A percentile compares a stretch with the other conserved stretches of the same genome.
Conservation (phyloP, 1,140 invertebrate species). For the Mylabris phalerata region DNA sequence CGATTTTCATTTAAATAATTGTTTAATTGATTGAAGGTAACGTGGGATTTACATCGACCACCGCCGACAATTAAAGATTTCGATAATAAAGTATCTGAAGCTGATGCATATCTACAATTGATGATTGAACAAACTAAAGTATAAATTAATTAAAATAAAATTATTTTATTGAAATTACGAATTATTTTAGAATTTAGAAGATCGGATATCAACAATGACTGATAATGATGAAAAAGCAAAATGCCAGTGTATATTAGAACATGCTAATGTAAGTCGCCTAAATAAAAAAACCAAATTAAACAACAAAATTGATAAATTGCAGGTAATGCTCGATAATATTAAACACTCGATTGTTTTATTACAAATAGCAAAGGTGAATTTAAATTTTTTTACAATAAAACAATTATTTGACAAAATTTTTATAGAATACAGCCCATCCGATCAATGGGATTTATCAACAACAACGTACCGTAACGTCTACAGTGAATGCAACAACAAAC, state of each 20-base stretch:
- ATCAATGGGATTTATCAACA: constrained; percentile 75
- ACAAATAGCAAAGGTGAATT: constrained; percentile 89
- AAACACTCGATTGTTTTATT: constrained; percentile 96
- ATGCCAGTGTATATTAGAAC: constrained; percentile 56
- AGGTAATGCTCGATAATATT: constrained; percentile 86
- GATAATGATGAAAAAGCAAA: constrained; percentile 60
- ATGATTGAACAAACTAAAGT: constrained; percentile 89
- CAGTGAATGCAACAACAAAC: constrained; percentile 17
- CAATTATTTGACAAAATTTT: constrained; percentile 23
- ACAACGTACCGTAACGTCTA: constrained; percentile 47
- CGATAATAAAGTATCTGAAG: constrained; percentile 87
- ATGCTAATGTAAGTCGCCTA: constrained; percentile 51
- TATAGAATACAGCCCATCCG: constrained; percentile 80
- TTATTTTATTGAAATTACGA: constrained; percentile 28
- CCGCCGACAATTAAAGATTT: constrained; percentile 69
- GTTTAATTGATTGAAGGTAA: constrained; percentile 41
- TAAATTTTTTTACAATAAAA: background rate
- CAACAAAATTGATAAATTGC: constrained; percentile 37
- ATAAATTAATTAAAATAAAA: background rate
- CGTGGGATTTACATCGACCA: constrained; percentile 53
- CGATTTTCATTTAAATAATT: too few relatives aligned
- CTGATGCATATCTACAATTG: constrained; percentile 92
- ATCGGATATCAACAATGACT: constrained; percentile 54
- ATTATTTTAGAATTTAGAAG: constrained; percentile 56
- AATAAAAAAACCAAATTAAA: background rate